Percentiles rank a stretch among this genome's conserved stretches.
Evolutionary conservation across 2,888 invertebrate genomes (phyloP).

Genomic region (Drosophila kokeensis): DNA sequence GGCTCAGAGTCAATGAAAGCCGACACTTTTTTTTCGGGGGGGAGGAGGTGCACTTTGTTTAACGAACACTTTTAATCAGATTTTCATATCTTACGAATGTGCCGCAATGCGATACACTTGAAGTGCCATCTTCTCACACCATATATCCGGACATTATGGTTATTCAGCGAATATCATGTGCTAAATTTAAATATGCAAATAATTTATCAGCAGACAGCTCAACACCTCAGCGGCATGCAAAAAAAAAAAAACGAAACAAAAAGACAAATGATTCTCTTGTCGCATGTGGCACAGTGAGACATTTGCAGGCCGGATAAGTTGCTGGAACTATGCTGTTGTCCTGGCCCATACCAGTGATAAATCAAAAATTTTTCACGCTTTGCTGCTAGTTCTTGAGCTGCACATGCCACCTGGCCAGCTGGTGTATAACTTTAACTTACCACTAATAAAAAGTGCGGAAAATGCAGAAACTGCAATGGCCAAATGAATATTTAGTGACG

Average conservation of each 20-base stretch:
- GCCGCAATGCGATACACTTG: constrained; percentile 68
- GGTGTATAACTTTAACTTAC: constrained; percentile 11
- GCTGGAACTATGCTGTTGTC: constrained; percentile 6
- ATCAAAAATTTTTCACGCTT: constrained; percentile 69
- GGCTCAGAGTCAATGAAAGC: constrained; percentile 39
- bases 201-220: constrained; percentile 66
- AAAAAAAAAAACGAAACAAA: constrained; percentile 13
- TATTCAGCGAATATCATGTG: background rate
- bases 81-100: constrained; percentile 59
- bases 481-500: constrained; percentile 68
- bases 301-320: background rate
- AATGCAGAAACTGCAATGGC: constrained; percentile 7
- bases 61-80: constrained; percentile 53
- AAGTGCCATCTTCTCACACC: constrained; percentile 41
- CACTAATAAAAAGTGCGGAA: background rate
- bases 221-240: constrained; percentile 22
- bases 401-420: constrained; percentile 22
- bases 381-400: constrained; percentile 58
- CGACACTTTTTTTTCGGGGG: constrained; percentile 21
- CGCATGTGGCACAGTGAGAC: constrained; percentile 18
- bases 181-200: constrained; percentile 56
- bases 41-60: background rate
- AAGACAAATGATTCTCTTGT: constrained; percentile 65
- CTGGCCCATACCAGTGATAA: constrained; percentile 59
- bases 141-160: background rate